Evolutionary conservation across 1,140 invertebrate species (phyloP).

Genomic region (Panagrolaimus sp.): DNA sequence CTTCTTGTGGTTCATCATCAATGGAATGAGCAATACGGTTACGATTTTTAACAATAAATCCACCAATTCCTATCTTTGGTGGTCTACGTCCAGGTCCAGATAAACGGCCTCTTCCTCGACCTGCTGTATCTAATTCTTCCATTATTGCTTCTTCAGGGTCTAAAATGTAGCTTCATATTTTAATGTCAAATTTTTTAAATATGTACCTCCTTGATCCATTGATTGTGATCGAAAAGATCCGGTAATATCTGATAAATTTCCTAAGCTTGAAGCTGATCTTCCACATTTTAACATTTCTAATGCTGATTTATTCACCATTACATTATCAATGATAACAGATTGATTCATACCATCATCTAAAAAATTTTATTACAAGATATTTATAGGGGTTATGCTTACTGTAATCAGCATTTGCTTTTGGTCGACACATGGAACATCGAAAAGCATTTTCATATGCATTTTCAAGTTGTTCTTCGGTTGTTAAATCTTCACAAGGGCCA

Average conservation of each 20-base stretch:
- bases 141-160: conserved; percentile 13
- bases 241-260: background rate
- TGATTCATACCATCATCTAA: conserved; percentile 29
- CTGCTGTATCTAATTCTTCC: conserved; percentile 12
- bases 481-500: conserved; percentile 80
- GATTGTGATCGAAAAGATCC: conserved; percentile 14
- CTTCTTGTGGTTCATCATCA: conserved; percentile 25
- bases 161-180: conserved; percentile 9
- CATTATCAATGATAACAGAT: conserved; percentile 46
- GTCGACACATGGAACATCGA: conserved; percentile 78
- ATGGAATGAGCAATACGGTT: conserved; percentile 58
- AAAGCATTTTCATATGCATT: conserved; percentile 73
- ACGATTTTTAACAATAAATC: conserved; percentile 70
- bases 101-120: conserved; percentile 31
- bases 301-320: conserved; percentile 38
- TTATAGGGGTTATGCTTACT: conserved; percentile 59
- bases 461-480: conserved; percentile 80
- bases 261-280: conserved; percentile 6
- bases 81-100: conserved; percentile 38
- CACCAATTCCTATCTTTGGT: conserved; percentile 71
- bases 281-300: background rate
- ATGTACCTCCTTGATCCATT: background rate
- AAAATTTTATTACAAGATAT: no score
- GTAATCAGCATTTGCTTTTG: conserved; percentile 58
- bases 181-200: background rate